Conservation (phyloP, 2,888 invertebrate genomes). For the Pseudanteris insignis region DNA sequence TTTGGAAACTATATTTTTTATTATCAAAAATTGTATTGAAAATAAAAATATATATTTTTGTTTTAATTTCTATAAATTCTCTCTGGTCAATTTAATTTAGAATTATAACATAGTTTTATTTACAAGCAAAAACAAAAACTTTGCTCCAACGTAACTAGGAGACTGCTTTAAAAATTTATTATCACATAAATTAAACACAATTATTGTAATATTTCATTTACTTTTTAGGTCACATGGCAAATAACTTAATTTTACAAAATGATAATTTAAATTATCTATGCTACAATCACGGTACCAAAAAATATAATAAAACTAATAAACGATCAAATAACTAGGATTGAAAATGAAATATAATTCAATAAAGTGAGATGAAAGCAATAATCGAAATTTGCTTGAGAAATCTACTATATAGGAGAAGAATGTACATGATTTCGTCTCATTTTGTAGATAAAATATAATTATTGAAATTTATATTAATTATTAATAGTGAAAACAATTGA, state of each 20-base stretch:
- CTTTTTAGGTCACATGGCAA: conserved; percentile 12
- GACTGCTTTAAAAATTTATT: too few species aligned
- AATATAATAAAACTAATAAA: conserved; percentile 1
- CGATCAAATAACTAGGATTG: conserved; percentile 1
- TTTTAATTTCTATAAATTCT: too few species aligned
- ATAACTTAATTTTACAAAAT: conserved; percentile 7
- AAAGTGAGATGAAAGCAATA: conserved; percentile 4
- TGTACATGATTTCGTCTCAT: conserved; percentile 3
- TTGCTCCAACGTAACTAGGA: too few species aligned
- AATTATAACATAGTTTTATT: too few species aligned
- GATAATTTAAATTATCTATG: conserved; percentile 11
- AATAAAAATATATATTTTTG: too few species aligned
- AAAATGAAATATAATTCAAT: conserved; percentile 8
- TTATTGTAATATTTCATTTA: too few species aligned
- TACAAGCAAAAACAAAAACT: too few species aligned
- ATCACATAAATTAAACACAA: too few species aligned
- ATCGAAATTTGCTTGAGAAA: conserved; percentile 1
- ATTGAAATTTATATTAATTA: conserved; percentile 3
- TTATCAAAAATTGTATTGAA: too few species aligned
- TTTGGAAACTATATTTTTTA: too few species aligned
- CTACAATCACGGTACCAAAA: conserved; percentile 5
- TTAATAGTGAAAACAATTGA: neutral
- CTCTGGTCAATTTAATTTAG: too few species aligned
- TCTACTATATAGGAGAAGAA: neutral
- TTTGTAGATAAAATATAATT: conserved; percentile 16